A percentile compares a stretch with the other conserved stretches of the same genome.
Evolutionary conservation across 2,888 invertebrate genomes (phyloP).

Genomic region (Andrena haemorrhoa): DNA sequence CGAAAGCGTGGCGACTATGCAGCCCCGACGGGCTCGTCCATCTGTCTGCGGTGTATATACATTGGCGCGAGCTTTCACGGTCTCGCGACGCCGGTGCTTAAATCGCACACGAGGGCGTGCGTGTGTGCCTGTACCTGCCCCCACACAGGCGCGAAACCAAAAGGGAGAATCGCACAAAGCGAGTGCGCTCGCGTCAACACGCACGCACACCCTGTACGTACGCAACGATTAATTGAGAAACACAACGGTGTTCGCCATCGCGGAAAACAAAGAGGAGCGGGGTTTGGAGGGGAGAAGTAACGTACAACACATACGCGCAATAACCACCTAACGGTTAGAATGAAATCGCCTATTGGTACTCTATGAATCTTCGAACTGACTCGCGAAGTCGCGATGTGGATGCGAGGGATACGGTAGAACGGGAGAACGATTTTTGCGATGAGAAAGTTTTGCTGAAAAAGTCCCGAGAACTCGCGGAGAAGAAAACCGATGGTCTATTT

Average conservation of each 20-base stretch:
- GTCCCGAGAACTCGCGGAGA: background rate
- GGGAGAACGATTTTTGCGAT: background rate
- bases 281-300: background rate
- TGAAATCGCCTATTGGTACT: background rate
- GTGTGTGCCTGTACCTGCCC: background rate
- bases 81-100: constrained; percentile 20
- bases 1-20: constrained; percentile 60
- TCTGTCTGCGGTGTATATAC: constrained; percentile 12
- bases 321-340: background rate
- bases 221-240: constrained; percentile 7
- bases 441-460: constrained; percentile 2
- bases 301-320: background rate
- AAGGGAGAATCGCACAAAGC: constrained; percentile 21
- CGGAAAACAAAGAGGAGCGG: background rate
- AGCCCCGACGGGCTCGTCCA: constrained; percentile 9
- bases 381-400: too few species aligned
- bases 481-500: constrained; percentile 21
- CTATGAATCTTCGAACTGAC: background rate
- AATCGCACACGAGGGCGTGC: constrained; percentile 14
- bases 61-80: constrained; percentile 36
- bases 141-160: constrained; percentile 20
- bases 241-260: background rate
- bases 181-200: background rate
- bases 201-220: background rate
- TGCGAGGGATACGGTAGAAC: background rate